Base-by-base conservation (phyloP, 2,113 vertebrate genomes). In the Chloropsis hardwickii region DNA sequence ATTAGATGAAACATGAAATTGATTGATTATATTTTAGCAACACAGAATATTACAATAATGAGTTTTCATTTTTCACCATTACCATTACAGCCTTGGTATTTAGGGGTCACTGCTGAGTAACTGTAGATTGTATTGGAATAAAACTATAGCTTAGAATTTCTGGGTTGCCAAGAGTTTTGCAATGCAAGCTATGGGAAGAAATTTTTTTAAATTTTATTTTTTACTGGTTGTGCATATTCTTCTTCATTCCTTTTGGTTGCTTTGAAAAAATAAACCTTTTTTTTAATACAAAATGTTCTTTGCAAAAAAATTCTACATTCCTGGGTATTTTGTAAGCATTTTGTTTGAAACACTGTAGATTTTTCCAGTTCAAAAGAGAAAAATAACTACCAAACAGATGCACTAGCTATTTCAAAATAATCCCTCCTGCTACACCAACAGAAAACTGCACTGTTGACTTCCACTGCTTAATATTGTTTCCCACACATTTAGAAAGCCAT, bases 331-430 rank as follows among this genome's bases (percentile, higher is more conserved):
- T 81, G 29, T 64, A 37, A 54, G 35, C n/a, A 76, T 85, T 78
- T 82, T 72, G 11, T 73, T 91, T 85, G 50, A 93, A 92, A 82
- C 35, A 62, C 5, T 76, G 37, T 33, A 89, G 51, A 94, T 77
- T 81, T 95, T 96, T 95, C 29, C 45, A 93, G 82, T 65, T 90
- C 22, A 51, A 61, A 28, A 87, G 69, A 86, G 88, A 83, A 96
- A 96, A 94, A 97, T 90, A 95, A 31, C 69, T 95, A 92, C 18
- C 25, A 91, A 94, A 62, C 91, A 95, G 81, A 96, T 94, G 81
- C 62, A 92, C 72, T 64, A 85, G 69, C 83, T 97, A 69, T 92
- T 92, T 97, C 90, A 94, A 92, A 97, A 95, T 66, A 74, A 76
- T 60, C 81, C 48, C 93, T 95, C 84, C 42, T 12, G 69, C 88